These are phyloP conservation scores for Onychomys arenicola DNA, from an alignment of 2,797 vertebrate genomes.

Conservation along the genomic window DNA sequence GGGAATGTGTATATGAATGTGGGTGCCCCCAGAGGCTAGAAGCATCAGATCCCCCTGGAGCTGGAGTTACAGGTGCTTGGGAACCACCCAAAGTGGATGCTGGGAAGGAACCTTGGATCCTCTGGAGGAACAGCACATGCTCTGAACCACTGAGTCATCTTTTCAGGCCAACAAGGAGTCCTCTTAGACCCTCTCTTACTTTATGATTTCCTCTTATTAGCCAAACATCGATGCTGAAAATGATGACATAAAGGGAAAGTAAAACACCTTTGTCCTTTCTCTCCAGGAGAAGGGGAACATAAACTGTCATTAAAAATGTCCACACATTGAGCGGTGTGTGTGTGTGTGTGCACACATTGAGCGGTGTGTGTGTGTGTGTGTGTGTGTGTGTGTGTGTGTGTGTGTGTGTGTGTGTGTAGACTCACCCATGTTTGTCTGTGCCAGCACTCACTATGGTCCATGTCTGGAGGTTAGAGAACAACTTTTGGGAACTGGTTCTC, in stretches of 20 bases:
- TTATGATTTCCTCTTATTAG: neutral
- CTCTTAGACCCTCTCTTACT: neutral
- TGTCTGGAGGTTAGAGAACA: neutral
- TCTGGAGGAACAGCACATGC: neutral
- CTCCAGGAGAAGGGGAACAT: neutral
- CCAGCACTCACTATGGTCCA: neutral
- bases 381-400: neutral
- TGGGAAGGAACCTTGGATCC: neutral
- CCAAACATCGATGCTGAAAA: neutral
- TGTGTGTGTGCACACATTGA: neutral
- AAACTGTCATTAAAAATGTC: neutral
- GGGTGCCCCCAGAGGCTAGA: neutral
- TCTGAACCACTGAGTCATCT: neutral
- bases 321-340: neutral
- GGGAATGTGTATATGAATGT: too few relatives aligned
- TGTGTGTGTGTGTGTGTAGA: neutral
- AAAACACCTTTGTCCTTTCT: neutral
- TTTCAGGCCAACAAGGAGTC: neutral
- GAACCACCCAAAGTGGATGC: neutral
- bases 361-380: too few relatives aligned
- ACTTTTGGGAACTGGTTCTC: neutral
- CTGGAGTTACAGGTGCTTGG: neutral
- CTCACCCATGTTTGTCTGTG: too few relatives aligned
- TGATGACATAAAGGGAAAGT: neutral
- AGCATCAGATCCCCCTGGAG: neutral